Evolutionary conservation across 2,797 vertebrate genomes (phyloP), one percentile per base, ranked within the genome.

Genomic region (Limnodromus scolopaceus): DNA sequence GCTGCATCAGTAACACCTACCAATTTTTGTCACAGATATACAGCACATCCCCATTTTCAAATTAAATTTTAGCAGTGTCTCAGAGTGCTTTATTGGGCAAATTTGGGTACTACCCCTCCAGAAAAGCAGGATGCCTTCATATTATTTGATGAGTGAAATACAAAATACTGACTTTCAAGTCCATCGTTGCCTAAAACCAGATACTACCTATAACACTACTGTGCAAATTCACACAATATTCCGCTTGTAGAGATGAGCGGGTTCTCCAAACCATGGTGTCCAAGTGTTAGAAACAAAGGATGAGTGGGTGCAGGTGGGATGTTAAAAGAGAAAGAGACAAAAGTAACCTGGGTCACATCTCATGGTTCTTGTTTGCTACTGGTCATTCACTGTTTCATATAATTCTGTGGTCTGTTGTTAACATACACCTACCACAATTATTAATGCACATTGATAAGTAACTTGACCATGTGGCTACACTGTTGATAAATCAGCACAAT

Each of bases 381-480:
- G 0, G 63, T 41, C 58, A 32, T 57, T 25, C 49, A 17, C 36
- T 13, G 22, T 20, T 39, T 27, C 34, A 58, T 9, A 5, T 14
- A 24, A 43, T 66, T 45, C 46, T 61, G 20, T 17, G 20, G 13
- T 39, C 24, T 51, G 7, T 1, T 49, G 23, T 9, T 39, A 41
- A 11, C 13, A 49, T 0, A 0, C 5, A n/a, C 30, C n/a, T 43
- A 60, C 45, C 23, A 66, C 15, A 28, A 27, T 14, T 24, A 12
- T 19, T 77, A n/a, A 66, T 17, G 7, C 22, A 54, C 9, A 6
- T 15, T 28, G 18, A 54, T 38, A 61, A 51, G 49, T 25, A 54
- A 53, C 39, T 24, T 16, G 27, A n/a, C 51, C 5, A 10, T 4
- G 10, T 2, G 11, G 18, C 27, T 39, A 27, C 4, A 9, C 19